Base-by-base conservation (phyloP, 1,140 invertebrate species). In the Ooceraea biroi region DNA sequence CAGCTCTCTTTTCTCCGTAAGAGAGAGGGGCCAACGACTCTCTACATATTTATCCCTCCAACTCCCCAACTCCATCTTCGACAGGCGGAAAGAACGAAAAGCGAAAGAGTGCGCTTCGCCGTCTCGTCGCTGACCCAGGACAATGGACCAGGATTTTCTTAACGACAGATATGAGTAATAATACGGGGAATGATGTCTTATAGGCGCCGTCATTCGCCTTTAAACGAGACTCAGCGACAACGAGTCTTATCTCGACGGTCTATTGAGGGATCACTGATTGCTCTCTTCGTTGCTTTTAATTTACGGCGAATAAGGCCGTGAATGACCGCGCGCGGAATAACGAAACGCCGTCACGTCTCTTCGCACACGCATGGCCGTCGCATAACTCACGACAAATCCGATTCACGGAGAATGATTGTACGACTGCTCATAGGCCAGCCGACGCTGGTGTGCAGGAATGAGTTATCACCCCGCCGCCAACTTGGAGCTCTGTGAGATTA, bases 251-350 rank as follows among this genome's bases (percentile, higher is more conserved):
- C 86, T 85, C 85, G 85, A 74, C 72, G 46, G 69, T 88, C 88
- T 87, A 89, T 89, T 85, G 88, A 87, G 86, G 87, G 88, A 91
- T 92, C 85, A 85, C 82, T 87, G 85, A 87, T 88, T 89, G 78
- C 87, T 89, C 87, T 83, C 87, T 91, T 91, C 89, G 90, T 90
- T 89, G 36, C 89, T 74, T 87, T 86, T 90, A 90, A 92, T 91
- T 92, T 88, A 88, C 85, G 82, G 50, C 71, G 88, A 90, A 88
- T 84, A 74, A 84, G 55, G 85, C 48, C 48, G 48, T 78, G 86
- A 87, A 88, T 84, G 73, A 52, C 69, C 82, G 82, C 65, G 46
- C 72, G 82, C 72, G n/a, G 66, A 68, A 74, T 87, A 87, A 87
- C 86, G 85, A 78, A 65, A 50, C 30, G 41, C 76, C 82, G 72